These are phyloP conservation scores for Caenorhabditis plicata DNA, from an alignment of 2,888 invertebrate species.

Conservation along the genomic window DNA sequence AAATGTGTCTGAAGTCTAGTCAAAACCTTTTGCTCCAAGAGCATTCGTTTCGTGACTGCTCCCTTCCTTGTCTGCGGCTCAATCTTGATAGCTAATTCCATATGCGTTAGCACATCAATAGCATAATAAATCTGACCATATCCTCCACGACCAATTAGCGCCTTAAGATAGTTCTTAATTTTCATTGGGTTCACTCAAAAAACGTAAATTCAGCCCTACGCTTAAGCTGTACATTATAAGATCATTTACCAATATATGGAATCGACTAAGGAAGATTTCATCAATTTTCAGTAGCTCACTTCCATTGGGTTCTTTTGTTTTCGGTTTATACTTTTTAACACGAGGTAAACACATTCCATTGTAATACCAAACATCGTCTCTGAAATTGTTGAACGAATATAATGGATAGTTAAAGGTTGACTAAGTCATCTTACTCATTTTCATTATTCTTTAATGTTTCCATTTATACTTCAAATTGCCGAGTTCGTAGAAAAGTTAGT, in stretches of 20 bases:
- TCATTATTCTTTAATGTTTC: too few species aligned
- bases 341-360: too few species aligned
- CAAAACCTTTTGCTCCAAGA: constrained; percentile 42
- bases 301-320: constrained; percentile 19
- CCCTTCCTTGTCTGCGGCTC: constrained; percentile 39
- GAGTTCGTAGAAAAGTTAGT: too few species aligned
- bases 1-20: too few species aligned
- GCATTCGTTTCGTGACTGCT: constrained; percentile 38
- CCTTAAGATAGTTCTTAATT: too few species aligned
- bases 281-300: constrained; percentile 23
- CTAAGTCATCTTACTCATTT: too few species aligned
- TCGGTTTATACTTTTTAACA: constrained; percentile 23
- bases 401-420: too few species aligned
- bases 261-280: constrained; percentile 36
- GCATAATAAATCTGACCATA: constrained; percentile 51
- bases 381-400: too few species aligned
- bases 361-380: too few species aligned
- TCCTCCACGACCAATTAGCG: constrained; percentile 47
- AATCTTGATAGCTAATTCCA: constrained; percentile 44
- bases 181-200: too few species aligned
- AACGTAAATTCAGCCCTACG: background rate
- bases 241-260: constrained; percentile 2
- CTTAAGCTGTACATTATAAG: background rate
- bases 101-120: constrained; percentile 23
- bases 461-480: too few species aligned